Evolutionary conservation across 2,888 invertebrate species (phyloP).

Genomic region (Pammene aurita): DNA sequence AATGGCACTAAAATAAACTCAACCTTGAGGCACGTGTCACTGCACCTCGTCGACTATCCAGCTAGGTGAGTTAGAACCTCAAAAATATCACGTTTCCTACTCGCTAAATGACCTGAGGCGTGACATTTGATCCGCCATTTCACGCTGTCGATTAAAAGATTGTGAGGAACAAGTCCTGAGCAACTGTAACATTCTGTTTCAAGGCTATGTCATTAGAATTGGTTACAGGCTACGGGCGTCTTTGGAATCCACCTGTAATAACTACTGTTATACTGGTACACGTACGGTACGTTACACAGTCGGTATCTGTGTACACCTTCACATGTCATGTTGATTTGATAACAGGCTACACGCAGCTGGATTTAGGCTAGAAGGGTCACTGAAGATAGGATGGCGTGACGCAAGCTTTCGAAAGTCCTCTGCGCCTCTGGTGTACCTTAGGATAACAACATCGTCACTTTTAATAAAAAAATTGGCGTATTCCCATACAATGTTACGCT

Average conservation of each 20-base stretch:
- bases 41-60: conserved; percentile 36
- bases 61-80: conserved; percentile 38
- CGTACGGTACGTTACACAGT: too few species aligned
- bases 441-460: too few species aligned
- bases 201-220: neutral
- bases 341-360: too few species aligned
- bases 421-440: too few species aligned
- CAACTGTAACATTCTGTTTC: conserved; percentile 42
- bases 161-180: conserved; percentile 36
- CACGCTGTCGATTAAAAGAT: conserved; percentile 44
- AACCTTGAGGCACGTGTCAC: conserved; percentile 34
- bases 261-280: too few species aligned
- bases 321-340: too few species aligned
- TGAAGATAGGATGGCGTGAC: too few species aligned
- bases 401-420: too few species aligned
- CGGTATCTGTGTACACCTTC: too few species aligned
- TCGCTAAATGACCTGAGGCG: conserved; percentile 45
- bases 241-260: neutral
- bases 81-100: conserved; percentile 52
- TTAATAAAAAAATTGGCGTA: too few species aligned
- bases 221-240: neutral
- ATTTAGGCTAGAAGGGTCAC: too few species aligned
- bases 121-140: conserved; percentile 49
- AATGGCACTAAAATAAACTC: conserved; percentile 22
- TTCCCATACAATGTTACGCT: too few species aligned